Conservation (phyloP, 2,888 invertebrate species). For the Ethmia dodecea region DNA sequence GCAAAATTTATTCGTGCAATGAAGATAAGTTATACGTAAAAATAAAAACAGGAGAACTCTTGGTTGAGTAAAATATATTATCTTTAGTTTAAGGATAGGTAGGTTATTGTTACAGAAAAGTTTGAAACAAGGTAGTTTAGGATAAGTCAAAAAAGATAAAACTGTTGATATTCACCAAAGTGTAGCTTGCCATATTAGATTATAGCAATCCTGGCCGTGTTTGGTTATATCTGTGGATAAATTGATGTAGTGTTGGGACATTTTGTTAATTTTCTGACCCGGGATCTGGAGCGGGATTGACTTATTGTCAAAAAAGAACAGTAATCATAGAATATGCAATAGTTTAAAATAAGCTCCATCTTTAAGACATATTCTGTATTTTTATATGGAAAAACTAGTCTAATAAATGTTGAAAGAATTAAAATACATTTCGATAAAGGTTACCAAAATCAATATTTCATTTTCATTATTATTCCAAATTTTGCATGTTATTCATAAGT, state of each 20-base stretch:
- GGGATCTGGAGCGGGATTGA: too few relatives aligned
- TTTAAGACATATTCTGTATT: too few relatives aligned
- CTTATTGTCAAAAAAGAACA: too few relatives aligned
- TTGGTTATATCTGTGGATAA: constrained; percentile 26
- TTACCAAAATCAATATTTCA: too few relatives aligned
- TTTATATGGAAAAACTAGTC: too few relatives aligned
- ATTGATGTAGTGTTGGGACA: too few relatives aligned
- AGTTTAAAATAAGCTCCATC: too few relatives aligned
- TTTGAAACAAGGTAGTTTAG: constrained; percentile 19
- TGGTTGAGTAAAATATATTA: constrained; percentile 33
- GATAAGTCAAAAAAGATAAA: constrained; percentile 41
- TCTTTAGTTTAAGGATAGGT: constrained; percentile 11
- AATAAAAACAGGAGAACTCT: constrained; percentile 60
- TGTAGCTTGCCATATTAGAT: constrained; percentile 74
- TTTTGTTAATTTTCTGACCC: too few relatives aligned
- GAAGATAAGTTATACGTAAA: constrained; percentile 62
- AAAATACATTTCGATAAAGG: too few relatives aligned
- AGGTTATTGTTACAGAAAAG: constrained; percentile 17
- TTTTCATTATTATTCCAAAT: not conserved
- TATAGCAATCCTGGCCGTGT: constrained; percentile 44
- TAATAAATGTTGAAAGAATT: too few relatives aligned
- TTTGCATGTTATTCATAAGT: not conserved
- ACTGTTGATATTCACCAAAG: constrained; percentile 66
- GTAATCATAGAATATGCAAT: too few relatives aligned
- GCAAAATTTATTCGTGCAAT: constrained; percentile 35